Conservation (phyloP, 2,888 invertebrate genomes). For the Acanthococcus lagerstroemiae region DNA sequence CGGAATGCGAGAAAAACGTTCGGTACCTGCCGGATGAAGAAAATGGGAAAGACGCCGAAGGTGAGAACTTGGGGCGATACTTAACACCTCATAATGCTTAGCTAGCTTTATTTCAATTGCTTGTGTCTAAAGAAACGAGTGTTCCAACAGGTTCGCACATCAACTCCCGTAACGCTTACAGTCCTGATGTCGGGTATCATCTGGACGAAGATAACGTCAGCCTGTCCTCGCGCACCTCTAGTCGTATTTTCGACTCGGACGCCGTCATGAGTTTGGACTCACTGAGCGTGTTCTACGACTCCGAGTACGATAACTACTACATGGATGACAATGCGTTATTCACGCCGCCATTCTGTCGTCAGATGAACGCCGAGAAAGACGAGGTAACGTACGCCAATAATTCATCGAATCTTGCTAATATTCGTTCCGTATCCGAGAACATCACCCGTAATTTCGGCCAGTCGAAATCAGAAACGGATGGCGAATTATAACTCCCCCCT, state of each 20-base stretch:
- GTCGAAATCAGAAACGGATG: slow-evolving; percentile 55
- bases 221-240: slow-evolving; percentile 73
- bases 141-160: slow-evolving; percentile 8
- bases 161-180: slow-evolving; percentile 4
- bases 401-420: slow-evolving; percentile 53
- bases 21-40: slow-evolving; percentile 36
- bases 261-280: slow-evolving; percentile 68
- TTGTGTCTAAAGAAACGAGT: no score
- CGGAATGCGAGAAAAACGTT: slow-evolving; percentile 4
- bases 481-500: slow-evolving; percentile 57
- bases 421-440: slow-evolving; percentile 63
- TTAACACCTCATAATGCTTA: no score
- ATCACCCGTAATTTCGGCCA: slow-evolving; percentile 67
- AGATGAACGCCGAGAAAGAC: slow-evolving; percentile 26
- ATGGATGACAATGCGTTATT: slow-evolving; percentile 21
- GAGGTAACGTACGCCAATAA: slow-evolving; percentile 12
- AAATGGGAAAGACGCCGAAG: slow-evolving; percentile 52
- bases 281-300: slow-evolving; percentile 71
- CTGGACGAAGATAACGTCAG: slow-evolving; percentile 58
- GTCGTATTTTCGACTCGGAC: slow-evolving; percentile 66
- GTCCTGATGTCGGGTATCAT: slow-evolving; percentile 37
- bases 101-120: no score
- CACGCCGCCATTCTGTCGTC: slow-evolving; percentile 28
- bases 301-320: slow-evolving; percentile 55
- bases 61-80: slow-evolving; percentile 37